Evolutionary conservation across 92 coral and sea anemone species (phyloP), one percentile per base, ranked within the genome.

Genomic region (Parazoanthus atlanticus): DNA sequence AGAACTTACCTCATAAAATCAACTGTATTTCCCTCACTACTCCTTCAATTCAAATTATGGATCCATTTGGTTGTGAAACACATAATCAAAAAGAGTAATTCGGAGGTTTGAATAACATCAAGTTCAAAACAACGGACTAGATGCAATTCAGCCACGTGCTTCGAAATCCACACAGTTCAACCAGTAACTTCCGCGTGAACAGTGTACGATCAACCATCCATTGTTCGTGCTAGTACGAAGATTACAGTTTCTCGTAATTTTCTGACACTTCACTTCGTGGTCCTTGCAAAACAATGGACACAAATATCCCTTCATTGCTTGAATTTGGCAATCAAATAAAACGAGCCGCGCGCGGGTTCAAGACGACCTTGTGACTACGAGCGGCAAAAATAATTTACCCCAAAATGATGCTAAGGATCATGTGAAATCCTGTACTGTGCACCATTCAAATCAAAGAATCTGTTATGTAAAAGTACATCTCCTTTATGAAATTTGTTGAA

Each of bases 371-470:
- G 78, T 74, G 43, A 73, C 76, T 67, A 2, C 15, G n/a, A 33
- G 32, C 40, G 36, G 23, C 30, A 17, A 73, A 73, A 32, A 73
- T 15, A 7, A 31, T 73, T 73, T 73, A 1, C 77, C 77, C 77
- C 77, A 19, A 36, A 73, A 30, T 73, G 8, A 73, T 43, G 77
- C 77, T 73, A 73, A 73, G 77, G 77, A 32, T 73, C 77, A 73
- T 73, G 77, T 43, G 43, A 73, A 32, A 73, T 73, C 77, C 77
- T 32, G 77, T 73, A 73, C 43, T 73, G 77, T 73, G 76, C 9
- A 8, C 41, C 41, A n/a, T n/a, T n/a, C n/a, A n/a, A n/a, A n/a
- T n/a, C n/a, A n/a, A n/a, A n/a, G n/a, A 40, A 72, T 26, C 74
- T 34, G 74, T 6, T 2, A 71, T 8, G 58, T 75, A 16, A 32